These are phyloP conservation scores for Hemicrepidius hirtus DNA, from an alignment of 2,888 invertebrate genomes.

Conservation along the genomic window DNA sequence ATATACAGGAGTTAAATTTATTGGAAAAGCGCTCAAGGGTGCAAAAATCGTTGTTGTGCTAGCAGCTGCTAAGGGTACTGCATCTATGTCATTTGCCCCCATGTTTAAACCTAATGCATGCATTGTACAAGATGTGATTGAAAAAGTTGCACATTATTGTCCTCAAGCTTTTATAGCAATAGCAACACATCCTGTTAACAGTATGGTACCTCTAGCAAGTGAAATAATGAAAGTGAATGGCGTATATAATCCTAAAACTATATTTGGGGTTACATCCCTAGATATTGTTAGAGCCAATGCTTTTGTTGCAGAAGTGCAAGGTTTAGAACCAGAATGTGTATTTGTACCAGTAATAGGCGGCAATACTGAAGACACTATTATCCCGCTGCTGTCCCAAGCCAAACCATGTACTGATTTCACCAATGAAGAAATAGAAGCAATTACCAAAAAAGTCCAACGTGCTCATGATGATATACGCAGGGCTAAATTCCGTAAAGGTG, in stretches of 20 bases:
- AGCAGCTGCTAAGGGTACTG: conserved; percentile 60
- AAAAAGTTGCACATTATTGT: conserved; percentile 60
- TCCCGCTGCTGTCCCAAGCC: conserved; percentile 85
- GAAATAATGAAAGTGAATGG: conserved; percentile 80
- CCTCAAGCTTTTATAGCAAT: conserved; percentile 71
- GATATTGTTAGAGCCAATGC: conserved; percentile 84
- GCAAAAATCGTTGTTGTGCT: conserved; percentile 66
- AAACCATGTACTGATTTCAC: conserved; percentile 71
- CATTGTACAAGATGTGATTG: conserved; percentile 63
- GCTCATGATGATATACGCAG: conserved; percentile 80
- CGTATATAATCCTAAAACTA: conserved; percentile 77
- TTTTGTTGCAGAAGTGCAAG: conserved; percentile 81
- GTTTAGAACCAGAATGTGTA: conserved; percentile 79
- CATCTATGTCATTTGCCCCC: conserved; percentile 56
- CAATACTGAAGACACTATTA: conserved; percentile 82
- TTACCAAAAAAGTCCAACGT: conserved; percentile 70
- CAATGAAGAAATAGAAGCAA: conserved; percentile 48
- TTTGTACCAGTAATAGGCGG: conserved; percentile 87
- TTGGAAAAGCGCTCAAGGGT: conserved; percentile 64
- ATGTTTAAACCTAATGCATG: conserved; percentile 65
- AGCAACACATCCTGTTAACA: conserved; percentile 77
- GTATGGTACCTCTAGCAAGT: conserved; percentile 81
- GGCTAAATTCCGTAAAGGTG: conserved; percentile 77
- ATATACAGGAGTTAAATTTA: conserved; percentile 61
- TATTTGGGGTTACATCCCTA: conserved; percentile 85